Base-by-base conservation (phyloP, 2,797 vertebrate species). In the Setipinna tenuifilis region DNA sequence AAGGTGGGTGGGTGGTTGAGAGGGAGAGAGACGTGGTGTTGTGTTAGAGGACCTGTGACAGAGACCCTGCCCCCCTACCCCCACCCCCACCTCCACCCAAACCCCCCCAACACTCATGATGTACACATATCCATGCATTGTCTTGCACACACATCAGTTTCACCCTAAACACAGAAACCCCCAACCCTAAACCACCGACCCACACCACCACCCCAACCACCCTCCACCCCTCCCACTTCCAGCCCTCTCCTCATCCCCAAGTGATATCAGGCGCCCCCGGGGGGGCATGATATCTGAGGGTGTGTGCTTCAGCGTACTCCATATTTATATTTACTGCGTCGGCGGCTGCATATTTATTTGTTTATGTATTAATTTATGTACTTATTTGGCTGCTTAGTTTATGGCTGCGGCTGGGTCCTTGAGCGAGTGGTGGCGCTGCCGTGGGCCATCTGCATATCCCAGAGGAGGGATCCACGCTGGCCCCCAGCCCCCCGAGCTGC, bases 401-500 rank as follows among this genome's bases (percentile, higher is more conserved):
- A 75, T 75, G 68, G 68, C 68, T 6, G 3, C 35, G 68, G 68
- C 84, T 86, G 75, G 75, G 50, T 83, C 86, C 71, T 86, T 85
- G 68, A 84, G 65, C 83, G 83, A 87, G 65, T 75, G 31, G 65
- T 81, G 85, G 65, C 78, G 44, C 81, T 80, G 81, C 58, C 61
- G 17, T n/a, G 75, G 59, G 28, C 28, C 83, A 87, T 89, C 80
- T 87, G 82, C 86, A 86, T 84, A 88, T 89, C 89, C 88, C 89
- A 82, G 35, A 87, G 88, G 89, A 85, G 57, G 81, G 82, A 83
- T 85, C 68, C 83, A 59, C 58, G 3, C 17, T 16, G 10, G 50
- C 50, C 58, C 16, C 83, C 82, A 84, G 85, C 71, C 82, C 82
- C 81, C 0, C 35, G n/a, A n/a, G n/a, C n/a, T 86, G 83, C 35